Conservation (phyloP, 2,888 invertebrate genomes). For the Nemapogon koenigi region DNA sequence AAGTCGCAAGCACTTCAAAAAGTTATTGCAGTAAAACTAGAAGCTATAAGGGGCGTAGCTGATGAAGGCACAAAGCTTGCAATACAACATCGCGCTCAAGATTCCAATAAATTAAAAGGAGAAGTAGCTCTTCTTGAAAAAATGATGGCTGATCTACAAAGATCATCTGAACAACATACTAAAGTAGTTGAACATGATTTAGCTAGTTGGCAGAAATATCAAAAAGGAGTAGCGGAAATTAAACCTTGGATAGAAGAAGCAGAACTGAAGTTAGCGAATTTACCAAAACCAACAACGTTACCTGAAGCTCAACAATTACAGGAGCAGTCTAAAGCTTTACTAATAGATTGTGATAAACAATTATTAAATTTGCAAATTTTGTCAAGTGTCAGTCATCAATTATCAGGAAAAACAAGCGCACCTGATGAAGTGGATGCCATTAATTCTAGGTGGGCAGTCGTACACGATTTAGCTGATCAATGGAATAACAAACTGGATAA, state of each 20-base stretch:
- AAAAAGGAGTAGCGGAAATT: conserved; percentile 77
- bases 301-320: conserved; percentile 83
- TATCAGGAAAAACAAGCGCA: conserved; percentile 76
- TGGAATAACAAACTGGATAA: conserved; percentile 81
- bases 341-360: conserved; percentile 79
- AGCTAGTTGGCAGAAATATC: conserved; percentile 85
- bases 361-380: conserved; percentile 77
- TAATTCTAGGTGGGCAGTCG: conserved; percentile 82
- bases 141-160: conserved; percentile 77
- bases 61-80: conserved; percentile 79
- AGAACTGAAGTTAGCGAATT: conserved; percentile 78
- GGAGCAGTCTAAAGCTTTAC: conserved; percentile 73
- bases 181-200: conserved; percentile 79
- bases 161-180: conserved; percentile 78
- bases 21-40: conserved; percentile 78
- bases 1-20: conserved; percentile 78
- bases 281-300: conserved; percentile 78
- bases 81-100: conserved; percentile 70
- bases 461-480: conserved; percentile 81
- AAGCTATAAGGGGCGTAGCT: conserved; percentile 73
- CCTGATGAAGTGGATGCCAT: conserved; percentile 86
- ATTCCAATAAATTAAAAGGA: conserved; percentile 75
- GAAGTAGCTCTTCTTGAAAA: conserved; percentile 79
- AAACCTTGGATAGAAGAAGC: conserved; percentile 90
- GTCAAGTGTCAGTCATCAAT: conserved; percentile 75